Percentiles rank a stretch among this genome's conserved stretches.
phyloP scores from a whole-genome alignment of 2,797 vertebrate genomes.

The Ctenosaura bakeri region DNA sequence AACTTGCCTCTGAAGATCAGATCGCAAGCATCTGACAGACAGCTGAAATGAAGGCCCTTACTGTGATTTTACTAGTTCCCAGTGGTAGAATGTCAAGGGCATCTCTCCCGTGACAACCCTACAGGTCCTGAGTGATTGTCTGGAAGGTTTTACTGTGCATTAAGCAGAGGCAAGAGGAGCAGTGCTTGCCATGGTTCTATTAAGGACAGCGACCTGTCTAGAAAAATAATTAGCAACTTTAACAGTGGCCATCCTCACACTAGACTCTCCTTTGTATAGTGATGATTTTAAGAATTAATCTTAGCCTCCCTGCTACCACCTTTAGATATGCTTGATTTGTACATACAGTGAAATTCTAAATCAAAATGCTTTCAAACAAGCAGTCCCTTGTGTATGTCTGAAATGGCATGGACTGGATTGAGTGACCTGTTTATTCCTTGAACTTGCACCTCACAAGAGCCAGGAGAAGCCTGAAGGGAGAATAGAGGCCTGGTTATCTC shows the following conservation, averaged over 20 bases:
- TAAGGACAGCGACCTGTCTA: background rate
- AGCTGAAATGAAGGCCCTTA: background rate
- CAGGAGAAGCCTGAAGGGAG: background rate
- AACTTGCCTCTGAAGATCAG: background rate
- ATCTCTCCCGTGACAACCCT: background rate
- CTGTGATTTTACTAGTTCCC: background rate
- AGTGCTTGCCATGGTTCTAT: background rate
- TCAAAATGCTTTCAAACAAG: constrained; percentile 9
- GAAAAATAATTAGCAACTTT: constrained; percentile 3
- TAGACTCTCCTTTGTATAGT: background rate
- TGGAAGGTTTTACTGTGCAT: background rate
- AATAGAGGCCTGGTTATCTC: background rate
- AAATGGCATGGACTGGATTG: background rate
- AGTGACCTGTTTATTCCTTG: background rate
- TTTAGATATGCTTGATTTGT: background rate
- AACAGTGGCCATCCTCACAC: background rate
- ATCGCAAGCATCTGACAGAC: background rate
- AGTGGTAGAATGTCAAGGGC: background rate
- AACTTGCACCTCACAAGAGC: background rate
- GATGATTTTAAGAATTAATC: constrained; percentile 6
- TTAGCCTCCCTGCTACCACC: background rate
- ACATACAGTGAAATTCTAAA: background rate
- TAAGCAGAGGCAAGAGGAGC: background rate
- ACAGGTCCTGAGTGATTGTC: background rate
- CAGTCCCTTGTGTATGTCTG: background rate